Base-by-base conservation (phyloP, 2,113 vertebrate species). In the Sebastes fasciatus region DNA sequence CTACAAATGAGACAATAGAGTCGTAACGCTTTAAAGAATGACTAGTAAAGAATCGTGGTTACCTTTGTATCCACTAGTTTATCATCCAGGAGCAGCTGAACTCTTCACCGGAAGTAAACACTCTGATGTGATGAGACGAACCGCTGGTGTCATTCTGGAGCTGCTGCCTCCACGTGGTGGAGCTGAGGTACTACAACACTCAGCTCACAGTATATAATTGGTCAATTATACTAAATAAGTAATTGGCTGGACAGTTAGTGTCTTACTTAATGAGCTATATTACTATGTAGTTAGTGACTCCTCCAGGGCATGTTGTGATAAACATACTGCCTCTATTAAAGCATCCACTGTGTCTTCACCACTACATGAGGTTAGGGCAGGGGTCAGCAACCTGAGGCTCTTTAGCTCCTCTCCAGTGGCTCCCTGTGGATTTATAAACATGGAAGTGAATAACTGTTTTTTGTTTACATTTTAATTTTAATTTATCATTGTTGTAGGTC, bases 51-150 rank as follows among this genome's bases (percentile, higher is more conserved):
- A 49, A 5, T 1, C 2, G n/a, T 1, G 6, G 5, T 90, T 91
- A 93, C 89, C 91, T 85, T 86, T 74, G 71, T 77, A 45, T 72
- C 10, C 57, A 60, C 81, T 82, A 89, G 49, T 78, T 82, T 74
- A 79, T 79, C 88, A 90, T 86, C 23, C 83, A 82, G 60, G 16
- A 43, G 16, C 17, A 40, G 8, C 21, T 74, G 81, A 77, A 87
- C 68, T 62, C 21, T 71, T 73, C 48, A 62, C 89, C 89, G 93
- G 92, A 95, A 92, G 87, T 91, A 89, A 87, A 93, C 69, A 78
- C 10, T 62, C 69, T 74, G 42, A 68, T 51, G 2, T 8, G 55
- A 70, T 8, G 55, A 70, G 2, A 1, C 0, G 26, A 26, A 5
- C n/a, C 12, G 14, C 13, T 1, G 23, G 5, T 54, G 1, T 21